Conservation (phyloP, 2,888 invertebrate species). For the Anthrax anthrax region DNA sequence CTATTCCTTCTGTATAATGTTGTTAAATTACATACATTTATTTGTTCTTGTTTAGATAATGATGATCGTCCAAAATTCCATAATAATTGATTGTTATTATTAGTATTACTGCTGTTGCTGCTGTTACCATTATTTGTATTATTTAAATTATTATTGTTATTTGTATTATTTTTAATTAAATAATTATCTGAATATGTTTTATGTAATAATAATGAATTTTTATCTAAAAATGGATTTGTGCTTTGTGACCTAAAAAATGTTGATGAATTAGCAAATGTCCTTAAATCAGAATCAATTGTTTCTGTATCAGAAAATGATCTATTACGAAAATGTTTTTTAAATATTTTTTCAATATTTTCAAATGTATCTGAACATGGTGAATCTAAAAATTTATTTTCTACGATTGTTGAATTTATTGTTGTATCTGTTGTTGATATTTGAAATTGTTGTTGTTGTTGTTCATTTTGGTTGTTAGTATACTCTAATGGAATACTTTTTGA, state of each 20-base stretch:
- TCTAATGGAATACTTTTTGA: background rate
- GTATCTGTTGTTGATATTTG: background rate
- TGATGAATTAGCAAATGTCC: conserved; percentile 17
- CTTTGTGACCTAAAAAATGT: conserved; percentile 18
- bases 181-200: conserved; percentile 34
- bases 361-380: conserved; percentile 11
- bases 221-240: conserved; percentile 22
- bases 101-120: too few relatives aligned
- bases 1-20: conserved; percentile 28
- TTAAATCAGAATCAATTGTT: conserved; percentile 18
- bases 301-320: conserved; percentile 26
- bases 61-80: conserved; percentile 29
- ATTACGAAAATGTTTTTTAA: conserved; percentile 18
- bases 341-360: conserved; percentile 12
- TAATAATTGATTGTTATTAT: conserved; percentile 15
- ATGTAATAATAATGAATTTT: conserved; percentile 28
- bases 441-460: conserved; percentile 8
- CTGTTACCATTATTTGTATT: conserved; percentile 11
- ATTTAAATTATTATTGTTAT: conserved; percentile 8
- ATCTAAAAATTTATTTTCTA: conserved; percentile 10
- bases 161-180: conserved; percentile 18
- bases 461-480: conserved; percentile 11
- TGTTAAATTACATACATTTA: too few relatives aligned
- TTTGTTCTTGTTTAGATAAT: conserved; percentile 23
- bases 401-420: background rate